These are phyloP conservation scores for Drepana falcataria DNA, from an alignment of 2,888 invertebrate species.

Conservation along the genomic window DNA sequence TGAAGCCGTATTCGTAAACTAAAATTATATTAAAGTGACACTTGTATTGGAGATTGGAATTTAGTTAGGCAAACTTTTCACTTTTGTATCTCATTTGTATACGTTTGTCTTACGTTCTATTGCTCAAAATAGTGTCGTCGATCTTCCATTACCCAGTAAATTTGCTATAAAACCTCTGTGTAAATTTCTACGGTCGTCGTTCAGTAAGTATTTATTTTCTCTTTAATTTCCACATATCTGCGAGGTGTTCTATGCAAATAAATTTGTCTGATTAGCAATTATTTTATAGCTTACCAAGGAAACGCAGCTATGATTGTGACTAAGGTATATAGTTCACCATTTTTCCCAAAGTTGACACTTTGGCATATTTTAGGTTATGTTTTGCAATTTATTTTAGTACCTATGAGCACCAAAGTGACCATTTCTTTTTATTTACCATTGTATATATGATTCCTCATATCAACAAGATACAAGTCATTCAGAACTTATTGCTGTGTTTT, in stretches of 20 bases:
- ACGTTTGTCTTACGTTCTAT: too few species aligned
- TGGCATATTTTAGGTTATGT: slow-evolving; percentile 40
- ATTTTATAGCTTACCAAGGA: slow-evolving; percentile 55
- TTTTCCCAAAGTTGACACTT: slow-evolving; percentile 29
- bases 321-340: slow-evolving; percentile 43
- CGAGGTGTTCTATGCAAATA: background rate
- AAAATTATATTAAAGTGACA: too few species aligned
- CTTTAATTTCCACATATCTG: background rate
- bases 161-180: too few species aligned
- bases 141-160: too few species aligned
- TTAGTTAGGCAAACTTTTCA: too few species aligned
- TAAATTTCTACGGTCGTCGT: background rate
- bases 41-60: too few species aligned
- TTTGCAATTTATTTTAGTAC: slow-evolving; percentile 3
- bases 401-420: background rate
- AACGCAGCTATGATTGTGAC: slow-evolving; percentile 47
- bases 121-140: too few species aligned
- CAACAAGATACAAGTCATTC: too few species aligned
- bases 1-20: too few species aligned
- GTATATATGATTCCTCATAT: too few species aligned
- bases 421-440: background rate
- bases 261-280: slow-evolving; percentile 6
- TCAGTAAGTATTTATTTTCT: background rate
- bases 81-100: too few species aligned
- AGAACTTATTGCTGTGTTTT: too few species aligned